Evolutionary conservation across 2,113 vertebrate species (phyloP).

Genomic region (Thryonomys swinderianus): DNA sequence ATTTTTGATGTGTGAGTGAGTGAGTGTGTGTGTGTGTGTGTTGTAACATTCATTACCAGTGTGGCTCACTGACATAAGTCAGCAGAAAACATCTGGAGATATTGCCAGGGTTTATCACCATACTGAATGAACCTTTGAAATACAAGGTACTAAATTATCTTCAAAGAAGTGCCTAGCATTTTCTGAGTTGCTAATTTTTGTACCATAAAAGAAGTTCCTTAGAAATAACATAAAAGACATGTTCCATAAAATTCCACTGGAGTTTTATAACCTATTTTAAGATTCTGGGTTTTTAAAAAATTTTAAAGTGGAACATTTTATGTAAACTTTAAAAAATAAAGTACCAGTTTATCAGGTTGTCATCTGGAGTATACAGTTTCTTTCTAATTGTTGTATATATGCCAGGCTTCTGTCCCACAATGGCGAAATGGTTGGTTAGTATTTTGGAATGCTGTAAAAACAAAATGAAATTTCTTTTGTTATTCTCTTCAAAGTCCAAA

Average conservation of each 20-base stretch:
- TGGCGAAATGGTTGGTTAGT: conserved; percentile 51
- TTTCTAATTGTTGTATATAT: neutral
- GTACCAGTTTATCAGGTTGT: conserved; percentile 42
- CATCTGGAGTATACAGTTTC: accelerated
- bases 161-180: neutral
- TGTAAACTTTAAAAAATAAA: conserved; percentile 48
- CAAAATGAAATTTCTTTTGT: conserved; percentile 66
- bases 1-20: neutral
- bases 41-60: neutral
- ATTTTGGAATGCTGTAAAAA: conserved; percentile 67
- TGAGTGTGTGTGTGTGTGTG: neutral
- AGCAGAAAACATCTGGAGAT: neutral
- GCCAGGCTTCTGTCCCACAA: conserved; percentile 50
- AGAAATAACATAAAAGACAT: neutral
- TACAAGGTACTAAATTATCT: neutral
- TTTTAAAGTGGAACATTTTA: conserved; percentile 25
- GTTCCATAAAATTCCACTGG: neutral
- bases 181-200: conserved; percentile 20
- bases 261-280: conserved; percentile 30
- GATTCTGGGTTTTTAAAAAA: neutral
- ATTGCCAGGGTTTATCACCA: neutral
- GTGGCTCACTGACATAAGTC: neutral
- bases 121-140: neutral
- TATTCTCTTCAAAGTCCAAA: conserved; percentile 45
- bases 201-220: conserved; percentile 22